A percentile compares a stretch with the other conserved stretches of the same genome.
Conservation (phyloP, 2,888 invertebrate genomes). For the Meiosimyza decipiens region DNA sequence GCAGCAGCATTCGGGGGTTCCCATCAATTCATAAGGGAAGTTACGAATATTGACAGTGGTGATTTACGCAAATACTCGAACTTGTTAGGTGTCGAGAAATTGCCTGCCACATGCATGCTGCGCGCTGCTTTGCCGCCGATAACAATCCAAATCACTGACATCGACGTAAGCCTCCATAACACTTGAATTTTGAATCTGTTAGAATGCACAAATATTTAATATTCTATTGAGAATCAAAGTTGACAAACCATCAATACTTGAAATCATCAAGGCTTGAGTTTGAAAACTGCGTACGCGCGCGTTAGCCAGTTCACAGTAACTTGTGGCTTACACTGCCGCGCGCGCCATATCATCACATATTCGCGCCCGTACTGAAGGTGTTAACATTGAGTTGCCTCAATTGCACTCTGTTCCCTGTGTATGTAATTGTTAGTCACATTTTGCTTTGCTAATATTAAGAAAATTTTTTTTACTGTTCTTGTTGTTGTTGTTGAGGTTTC, state of each 20-base stretch:
- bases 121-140: no score
- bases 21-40: conserved; percentile 2
- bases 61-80: conserved; percentile 9
- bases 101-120: no score
- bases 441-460: neutral
- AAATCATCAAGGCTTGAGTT: conserved; percentile 5
- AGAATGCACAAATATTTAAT: conserved; percentile 26
- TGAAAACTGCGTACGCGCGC: neutral
- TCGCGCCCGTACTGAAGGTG: neutral
- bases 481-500: no score
- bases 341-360: no score
- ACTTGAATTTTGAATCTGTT: neutral
- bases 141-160: no score
- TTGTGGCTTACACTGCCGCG: neutral
- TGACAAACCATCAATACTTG: conserved; percentile 9
- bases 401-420: neutral
- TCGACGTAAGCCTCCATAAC: neutral
- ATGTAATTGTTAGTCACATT: neutral
- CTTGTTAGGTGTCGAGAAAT: no score
- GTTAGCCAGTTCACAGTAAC: neutral
- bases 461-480: no score
- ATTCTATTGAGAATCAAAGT: conserved; percentile 23
- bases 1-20: neutral
- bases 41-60: conserved; percentile 11
- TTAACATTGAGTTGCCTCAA: neutral